phyloP scores from a whole-genome alignment of 2,113 vertebrate species.

The Actenoides lindsayi region DNA sequence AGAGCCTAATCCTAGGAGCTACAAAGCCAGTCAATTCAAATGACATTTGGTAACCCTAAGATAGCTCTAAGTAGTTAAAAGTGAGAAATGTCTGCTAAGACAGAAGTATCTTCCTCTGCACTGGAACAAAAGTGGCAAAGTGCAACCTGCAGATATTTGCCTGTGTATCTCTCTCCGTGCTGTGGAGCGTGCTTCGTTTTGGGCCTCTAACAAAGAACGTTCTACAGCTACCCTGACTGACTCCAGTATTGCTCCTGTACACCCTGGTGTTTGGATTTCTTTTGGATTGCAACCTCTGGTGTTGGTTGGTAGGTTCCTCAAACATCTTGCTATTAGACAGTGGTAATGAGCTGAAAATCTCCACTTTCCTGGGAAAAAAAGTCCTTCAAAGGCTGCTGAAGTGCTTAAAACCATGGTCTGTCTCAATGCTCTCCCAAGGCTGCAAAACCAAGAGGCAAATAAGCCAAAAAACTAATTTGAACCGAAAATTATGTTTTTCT shows the following conservation, averaged over 20 bases:
- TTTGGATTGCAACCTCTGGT: neutral
- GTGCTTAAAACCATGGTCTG: neutral
- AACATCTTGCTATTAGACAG: neutral
- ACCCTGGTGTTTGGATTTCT: neutral
- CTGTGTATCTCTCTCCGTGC: neutral
- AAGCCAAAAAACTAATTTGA: neutral
- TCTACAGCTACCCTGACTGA: neutral
- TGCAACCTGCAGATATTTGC: neutral
- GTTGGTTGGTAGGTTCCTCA: neutral
- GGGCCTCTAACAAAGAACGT: neutral
- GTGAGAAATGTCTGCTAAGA: neutral
- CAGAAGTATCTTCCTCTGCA: neutral
- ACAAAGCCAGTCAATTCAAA: neutral
- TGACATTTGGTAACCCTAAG: neutral
- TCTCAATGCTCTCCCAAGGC: neutral
- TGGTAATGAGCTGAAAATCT: neutral
- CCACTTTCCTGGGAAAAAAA: constrained; percentile 17
- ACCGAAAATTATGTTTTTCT: neutral
- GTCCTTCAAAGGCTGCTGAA: constrained; percentile 9
- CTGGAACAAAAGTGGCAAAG: neutral
- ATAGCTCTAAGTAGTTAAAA: neutral
- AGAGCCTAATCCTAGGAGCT: neutral
- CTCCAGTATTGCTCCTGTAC: neutral
- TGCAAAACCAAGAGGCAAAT: constrained; percentile 11
- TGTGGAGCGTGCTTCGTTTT: neutral